A percentile compares a stretch with the other conserved stretches of the same genome.
Conservation (phyloP, 2,888 invertebrate species). For the Eutolmus rufibarbis region DNA sequence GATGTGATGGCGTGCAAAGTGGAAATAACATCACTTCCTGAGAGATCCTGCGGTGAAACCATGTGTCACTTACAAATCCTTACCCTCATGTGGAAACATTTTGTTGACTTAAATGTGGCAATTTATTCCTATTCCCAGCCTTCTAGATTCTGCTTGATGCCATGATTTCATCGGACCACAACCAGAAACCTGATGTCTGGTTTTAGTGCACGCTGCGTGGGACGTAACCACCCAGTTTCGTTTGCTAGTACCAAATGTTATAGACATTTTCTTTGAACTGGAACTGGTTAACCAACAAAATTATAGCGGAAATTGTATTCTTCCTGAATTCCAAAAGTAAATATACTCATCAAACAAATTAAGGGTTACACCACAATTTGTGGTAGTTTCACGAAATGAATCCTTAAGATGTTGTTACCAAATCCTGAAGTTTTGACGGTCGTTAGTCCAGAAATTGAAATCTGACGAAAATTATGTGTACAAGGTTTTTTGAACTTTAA, state of each 20-base stretch:
- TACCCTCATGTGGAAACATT: conserved; percentile 15
- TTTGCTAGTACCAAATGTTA: background rate
- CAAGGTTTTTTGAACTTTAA: too few species aligned
- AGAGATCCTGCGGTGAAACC: background rate
- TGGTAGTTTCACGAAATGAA: too few species aligned
- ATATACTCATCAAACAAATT: too few species aligned
- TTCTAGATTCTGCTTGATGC: background rate
- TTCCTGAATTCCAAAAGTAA: too few species aligned
- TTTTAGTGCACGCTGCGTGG: background rate
- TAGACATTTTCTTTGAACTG: background rate
- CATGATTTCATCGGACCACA: background rate
- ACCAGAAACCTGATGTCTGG: background rate
- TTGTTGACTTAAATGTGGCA: conserved; percentile 11
- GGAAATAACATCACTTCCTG: conserved; percentile 27
- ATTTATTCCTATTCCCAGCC: background rate
- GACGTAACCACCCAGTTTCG: background rate
- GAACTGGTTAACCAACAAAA: too few species aligned
- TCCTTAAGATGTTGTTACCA: too few species aligned
- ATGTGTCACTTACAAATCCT: conserved; percentile 20
- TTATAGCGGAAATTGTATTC: too few species aligned
- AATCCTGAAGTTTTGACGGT: too few species aligned
- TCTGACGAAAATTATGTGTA: too few species aligned
- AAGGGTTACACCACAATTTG: too few species aligned
- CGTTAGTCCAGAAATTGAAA: too few species aligned
- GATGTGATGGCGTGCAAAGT: conserved; percentile 33